These are phyloP conservation scores for Sebastiscus tertius DNA, from an alignment of 2,797 vertebrate genomes.

Conservation along the genomic window DNA sequence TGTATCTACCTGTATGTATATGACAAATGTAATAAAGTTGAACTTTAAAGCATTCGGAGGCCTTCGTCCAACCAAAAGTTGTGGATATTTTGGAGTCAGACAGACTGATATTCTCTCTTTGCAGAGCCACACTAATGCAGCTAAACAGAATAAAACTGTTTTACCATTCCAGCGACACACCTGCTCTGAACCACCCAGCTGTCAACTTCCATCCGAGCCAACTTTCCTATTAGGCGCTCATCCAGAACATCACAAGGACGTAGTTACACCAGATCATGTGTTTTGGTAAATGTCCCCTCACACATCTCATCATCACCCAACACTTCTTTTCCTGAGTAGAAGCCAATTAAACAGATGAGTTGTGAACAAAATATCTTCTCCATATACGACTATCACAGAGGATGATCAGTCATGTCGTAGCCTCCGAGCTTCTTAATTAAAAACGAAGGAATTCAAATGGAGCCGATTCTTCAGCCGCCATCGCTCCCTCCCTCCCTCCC, in stretches of 20 bases:
- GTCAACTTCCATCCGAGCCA: slow-evolving; percentile 31
- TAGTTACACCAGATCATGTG: slow-evolving; percentile 3
- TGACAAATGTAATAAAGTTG: too few relatives aligned
- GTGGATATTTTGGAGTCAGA: background rate
- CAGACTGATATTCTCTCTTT: background rate
- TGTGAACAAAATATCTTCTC: slow-evolving; percentile 35
- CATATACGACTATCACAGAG: slow-evolving; percentile 33
- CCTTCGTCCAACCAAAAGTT: background rate
- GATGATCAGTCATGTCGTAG: slow-evolving; percentile 47
- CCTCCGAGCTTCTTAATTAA: slow-evolving; percentile 50
- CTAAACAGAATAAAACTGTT: slow-evolving; percentile 12
- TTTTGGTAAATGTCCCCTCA: slow-evolving; percentile 18
- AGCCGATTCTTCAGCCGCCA: slow-evolving; percentile 21
- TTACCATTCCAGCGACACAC: slow-evolving; percentile 10
- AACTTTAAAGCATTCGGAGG: background rate
- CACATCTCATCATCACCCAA: background rate
- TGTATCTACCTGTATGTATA: too few relatives aligned
- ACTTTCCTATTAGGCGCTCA: slow-evolving; percentile 45
- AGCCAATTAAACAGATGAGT: slow-evolving; percentile 44
- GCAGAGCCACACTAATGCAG: background rate
- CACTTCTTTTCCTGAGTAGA: background rate
- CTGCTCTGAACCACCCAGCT: slow-evolving; percentile 38
- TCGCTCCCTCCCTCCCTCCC: background rate
- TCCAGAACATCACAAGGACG: slow-evolving; percentile 41
- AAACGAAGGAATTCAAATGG: slow-evolving; percentile 43